These are phyloP conservation scores for Aleadryas rufinucha DNA, from an alignment of 2,113 vertebrate species.

Conservation along the genomic window DNA sequence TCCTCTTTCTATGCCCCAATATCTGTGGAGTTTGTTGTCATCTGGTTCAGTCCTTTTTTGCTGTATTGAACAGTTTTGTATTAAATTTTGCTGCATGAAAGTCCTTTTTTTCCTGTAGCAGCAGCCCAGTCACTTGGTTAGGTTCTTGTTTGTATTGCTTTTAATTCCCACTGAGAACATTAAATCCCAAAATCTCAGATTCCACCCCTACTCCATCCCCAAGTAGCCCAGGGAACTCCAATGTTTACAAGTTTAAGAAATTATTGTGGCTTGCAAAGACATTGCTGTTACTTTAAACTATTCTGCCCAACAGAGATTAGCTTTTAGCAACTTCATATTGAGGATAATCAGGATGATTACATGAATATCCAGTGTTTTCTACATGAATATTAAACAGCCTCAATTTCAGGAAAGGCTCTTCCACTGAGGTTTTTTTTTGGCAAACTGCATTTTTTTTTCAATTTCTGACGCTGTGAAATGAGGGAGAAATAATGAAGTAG, in stretches of 20 bases:
- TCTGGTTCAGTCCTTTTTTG: neutral
- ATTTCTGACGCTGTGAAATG: neutral
- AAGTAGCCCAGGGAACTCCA: neutral
- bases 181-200: neutral
- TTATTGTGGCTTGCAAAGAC: neutral
- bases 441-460: neutral
- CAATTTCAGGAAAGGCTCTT: neutral
- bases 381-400: neutral
- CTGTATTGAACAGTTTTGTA: neutral
- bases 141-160: neutral
- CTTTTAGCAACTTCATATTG: neutral
- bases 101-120: neutral
- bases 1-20: neutral
- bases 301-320: neutral
- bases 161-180: neutral
- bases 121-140: neutral
- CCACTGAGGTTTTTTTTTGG: neutral
- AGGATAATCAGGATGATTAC: neutral
- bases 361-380: neutral
- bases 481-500: slow-evolving; percentile 4
- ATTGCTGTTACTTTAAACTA: neutral
- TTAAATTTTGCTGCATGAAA: neutral
- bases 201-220: neutral
- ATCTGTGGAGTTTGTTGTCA: neutral
- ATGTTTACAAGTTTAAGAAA: neutral